phyloP scores from a whole-genome alignment of 2,113 vertebrate species.

The Albula glossodonta region DNA sequence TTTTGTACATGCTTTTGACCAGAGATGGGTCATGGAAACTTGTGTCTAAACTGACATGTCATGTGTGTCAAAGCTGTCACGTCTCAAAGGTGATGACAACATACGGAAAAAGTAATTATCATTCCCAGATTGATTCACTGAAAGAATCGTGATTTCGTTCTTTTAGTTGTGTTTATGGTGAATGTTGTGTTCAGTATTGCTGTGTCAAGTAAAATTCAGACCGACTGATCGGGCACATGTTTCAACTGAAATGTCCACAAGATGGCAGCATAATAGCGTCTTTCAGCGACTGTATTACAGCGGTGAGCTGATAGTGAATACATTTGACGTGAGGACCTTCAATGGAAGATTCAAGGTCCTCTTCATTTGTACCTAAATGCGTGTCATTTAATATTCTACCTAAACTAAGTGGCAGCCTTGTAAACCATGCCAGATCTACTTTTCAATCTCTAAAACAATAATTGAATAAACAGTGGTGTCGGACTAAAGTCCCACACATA shows the following conservation, averaged over 20 bases:
- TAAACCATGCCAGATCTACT: background rate
- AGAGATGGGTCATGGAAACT: no score
- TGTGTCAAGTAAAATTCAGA: background rate
- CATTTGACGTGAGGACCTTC: background rate
- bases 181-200: background rate
- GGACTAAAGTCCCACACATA: background rate
- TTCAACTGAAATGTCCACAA: background rate
- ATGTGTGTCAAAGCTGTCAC: no score
- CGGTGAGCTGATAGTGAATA: background rate
- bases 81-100: no score
- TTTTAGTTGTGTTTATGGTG: background rate
- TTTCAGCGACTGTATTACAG: background rate
- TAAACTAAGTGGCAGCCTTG: background rate
- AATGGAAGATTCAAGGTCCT: background rate
- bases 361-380: no score
- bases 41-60: no score
- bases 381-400: background rate
- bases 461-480: background rate
- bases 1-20: no score
- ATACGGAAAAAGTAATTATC: no score
- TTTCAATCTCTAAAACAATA: background rate
- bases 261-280: background rate
- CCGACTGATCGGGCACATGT: background rate
- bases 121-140: no score
- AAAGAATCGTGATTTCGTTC: background rate